Base-by-base conservation (phyloP, 2,113 vertebrate species). In the Pagrus major region DNA sequence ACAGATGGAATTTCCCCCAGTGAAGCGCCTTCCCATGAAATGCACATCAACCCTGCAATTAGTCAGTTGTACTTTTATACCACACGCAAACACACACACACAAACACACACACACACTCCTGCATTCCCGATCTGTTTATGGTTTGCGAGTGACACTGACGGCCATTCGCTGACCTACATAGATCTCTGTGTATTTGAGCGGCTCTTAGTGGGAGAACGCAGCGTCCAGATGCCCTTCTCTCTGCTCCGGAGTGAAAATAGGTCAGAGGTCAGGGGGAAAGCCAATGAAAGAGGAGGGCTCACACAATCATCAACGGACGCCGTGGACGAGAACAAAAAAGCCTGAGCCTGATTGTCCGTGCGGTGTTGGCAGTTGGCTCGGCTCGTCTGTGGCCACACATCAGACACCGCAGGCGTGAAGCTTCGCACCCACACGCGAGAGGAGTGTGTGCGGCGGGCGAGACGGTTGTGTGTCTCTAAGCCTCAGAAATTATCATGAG, bases 161-260 rank as follows among this genome's bases (percentile, higher is more conserved):
- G 77, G 83, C 84, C 78, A 78, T 84, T 78, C n/a, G 80, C 64
- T 94, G 94, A 94, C 93, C 93, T 92, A 94, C 74, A 91, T 92
- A 85, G 74, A 69, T 15, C 42, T 33, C 55, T 29, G 64, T 66
- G 87, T 66, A 86, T 79, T 85, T 81, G 60, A 87, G 69, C 23
- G 9, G 68, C 66, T 81, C 63, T 75, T 83, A 86, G 52, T 51
- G 82, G 83, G 72, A n/a, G n/a, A 83, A 81, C 55, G 37, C 72
- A 29, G 73, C 37, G 47, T 90, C 82, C 90, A 90, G 87, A 87
- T 90, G 89, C 71, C 89, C 87, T 86, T 70, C 55, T 75, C 81
- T 69, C 80, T 44, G 67, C 69, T 39, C 67, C 4, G 46, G 64
- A 65, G 68, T 86, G 80, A 86, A 89, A 94, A 89, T 74, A 83